phyloP scores from a whole-genome alignment of 1,140 invertebrate species.

The Phymorhynchus buccinoides region DNA sequence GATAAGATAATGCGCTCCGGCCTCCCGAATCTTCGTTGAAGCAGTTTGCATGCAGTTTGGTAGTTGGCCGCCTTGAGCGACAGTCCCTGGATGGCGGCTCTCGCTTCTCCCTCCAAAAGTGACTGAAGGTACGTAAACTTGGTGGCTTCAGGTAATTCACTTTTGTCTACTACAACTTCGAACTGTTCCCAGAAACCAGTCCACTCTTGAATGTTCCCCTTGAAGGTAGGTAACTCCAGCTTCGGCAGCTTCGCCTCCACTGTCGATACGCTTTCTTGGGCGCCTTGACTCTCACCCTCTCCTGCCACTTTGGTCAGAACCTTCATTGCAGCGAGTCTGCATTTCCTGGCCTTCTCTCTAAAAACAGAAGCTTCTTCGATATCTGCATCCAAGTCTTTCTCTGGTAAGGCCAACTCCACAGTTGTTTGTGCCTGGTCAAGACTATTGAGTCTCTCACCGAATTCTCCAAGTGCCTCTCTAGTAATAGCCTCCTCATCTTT shows the following conservation, averaged over 20 bases:
- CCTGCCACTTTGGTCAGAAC: neutral
- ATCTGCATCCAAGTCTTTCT: neutral
- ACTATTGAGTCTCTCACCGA: neutral
- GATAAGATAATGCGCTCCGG: neutral
- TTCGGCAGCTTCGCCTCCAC: neutral
- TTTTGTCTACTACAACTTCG: neutral
- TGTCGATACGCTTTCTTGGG: neutral
- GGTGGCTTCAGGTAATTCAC: neutral
- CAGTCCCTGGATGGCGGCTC: neutral
- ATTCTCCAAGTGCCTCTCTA: neutral
- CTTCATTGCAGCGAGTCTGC: neutral
- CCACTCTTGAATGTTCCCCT: neutral
- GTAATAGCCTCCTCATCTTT: neutral
- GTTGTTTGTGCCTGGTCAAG: neutral
- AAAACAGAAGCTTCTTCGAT: neutral
- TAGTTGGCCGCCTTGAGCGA: neutral
- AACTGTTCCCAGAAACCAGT: neutral
- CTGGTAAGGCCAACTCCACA: neutral
- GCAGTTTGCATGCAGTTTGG: neutral
- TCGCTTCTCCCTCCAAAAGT: neutral
- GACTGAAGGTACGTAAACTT: neutral
- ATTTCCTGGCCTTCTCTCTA: neutral
- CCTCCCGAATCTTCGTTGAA: neutral
- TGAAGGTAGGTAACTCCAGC: neutral
- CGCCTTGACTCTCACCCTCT: neutral